A percentile compares a stretch with the other conserved stretches of the same genome.
Evolutionary conservation across 2,888 invertebrate species (phyloP).

Genomic region (Operophtera brumata): DNA sequence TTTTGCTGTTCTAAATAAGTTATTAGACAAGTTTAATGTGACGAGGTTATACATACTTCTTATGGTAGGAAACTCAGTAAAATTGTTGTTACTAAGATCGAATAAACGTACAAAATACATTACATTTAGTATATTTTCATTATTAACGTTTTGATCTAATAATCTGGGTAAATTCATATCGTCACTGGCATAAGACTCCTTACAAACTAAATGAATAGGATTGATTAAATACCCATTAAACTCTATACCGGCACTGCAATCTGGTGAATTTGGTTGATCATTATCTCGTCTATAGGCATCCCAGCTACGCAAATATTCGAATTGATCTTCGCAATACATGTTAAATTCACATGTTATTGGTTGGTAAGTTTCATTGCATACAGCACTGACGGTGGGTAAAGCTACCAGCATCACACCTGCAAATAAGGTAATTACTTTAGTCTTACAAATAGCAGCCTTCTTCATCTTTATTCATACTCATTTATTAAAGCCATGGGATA

Average conservation of each 20-base stretch:
- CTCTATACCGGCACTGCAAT: neutral
- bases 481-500: too few relatives aligned
- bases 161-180: neutral
- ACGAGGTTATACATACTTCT: slow-evolving; percentile 40
- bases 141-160: neutral
- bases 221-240: neutral
- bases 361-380: slow-evolving; percentile 1
- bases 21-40: slow-evolving; percentile 48
- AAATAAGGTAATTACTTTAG: neutral
- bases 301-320: neutral
- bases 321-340: neutral
- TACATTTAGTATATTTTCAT: neutral
- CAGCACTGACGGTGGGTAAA: neutral
- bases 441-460: too few relatives aligned
- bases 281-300: neutral
- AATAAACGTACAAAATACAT: slow-evolving; percentile 37
- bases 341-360: neutral
- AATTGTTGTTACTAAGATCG: slow-evolving; percentile 46
- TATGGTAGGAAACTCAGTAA: slow-evolving; percentile 35
- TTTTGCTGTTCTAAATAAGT: slow-evolving; percentile 42
- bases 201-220: neutral
- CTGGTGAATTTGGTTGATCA: neutral
- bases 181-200: neutral
- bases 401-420: slow-evolving; percentile 1
- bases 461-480: too few relatives aligned